Percentiles rank a stretch among this genome's conserved stretches.
phyloP scores from a whole-genome alignment of 2,113 vertebrate genomes.

The Siniperca knerii region DNA sequence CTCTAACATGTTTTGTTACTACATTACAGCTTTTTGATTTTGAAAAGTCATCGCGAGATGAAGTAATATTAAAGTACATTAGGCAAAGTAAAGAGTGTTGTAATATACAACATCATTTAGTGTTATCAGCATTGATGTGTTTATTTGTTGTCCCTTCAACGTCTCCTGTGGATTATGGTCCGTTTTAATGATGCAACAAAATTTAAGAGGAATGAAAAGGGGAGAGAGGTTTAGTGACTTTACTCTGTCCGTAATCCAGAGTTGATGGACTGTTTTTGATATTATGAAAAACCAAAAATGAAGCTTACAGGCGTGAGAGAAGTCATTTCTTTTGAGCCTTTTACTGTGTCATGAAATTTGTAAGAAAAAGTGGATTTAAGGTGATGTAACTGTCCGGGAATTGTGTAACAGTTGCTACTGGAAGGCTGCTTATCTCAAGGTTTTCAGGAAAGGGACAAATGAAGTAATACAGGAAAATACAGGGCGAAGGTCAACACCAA shows the following conservation, averaged over 20 bases:
- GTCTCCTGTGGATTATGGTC: constrained; percentile 34
- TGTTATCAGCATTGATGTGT: constrained; percentile 1
- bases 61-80: neutral
- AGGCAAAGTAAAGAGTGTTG: constrained; percentile 1
- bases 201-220: constrained; percentile 43
- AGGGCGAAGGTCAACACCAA: constrained; percentile 8
- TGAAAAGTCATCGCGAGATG: neutral
- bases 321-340: constrained; percentile 40
- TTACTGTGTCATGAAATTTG: neutral
- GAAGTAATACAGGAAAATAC: neutral
- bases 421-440: neutral
- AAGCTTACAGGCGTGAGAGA: constrained; percentile 10
- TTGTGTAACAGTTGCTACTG: constrained; percentile 20
- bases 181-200: constrained; percentile 50
- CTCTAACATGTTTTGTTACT: neutral
- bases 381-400: constrained; percentile 45
- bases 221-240: constrained; percentile 40
- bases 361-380: constrained; percentile 35
- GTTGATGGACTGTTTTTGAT: constrained; percentile 13
- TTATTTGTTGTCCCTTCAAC: constrained; percentile 20
- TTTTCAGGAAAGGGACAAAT: constrained; percentile 7
- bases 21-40: neutral
- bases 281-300: constrained; percentile 15
- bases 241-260: constrained; percentile 39
- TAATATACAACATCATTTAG: constrained; percentile 39